Conservation (phyloP, 1,140 invertebrate species). For the Drosophila nigromelanica region DNA sequence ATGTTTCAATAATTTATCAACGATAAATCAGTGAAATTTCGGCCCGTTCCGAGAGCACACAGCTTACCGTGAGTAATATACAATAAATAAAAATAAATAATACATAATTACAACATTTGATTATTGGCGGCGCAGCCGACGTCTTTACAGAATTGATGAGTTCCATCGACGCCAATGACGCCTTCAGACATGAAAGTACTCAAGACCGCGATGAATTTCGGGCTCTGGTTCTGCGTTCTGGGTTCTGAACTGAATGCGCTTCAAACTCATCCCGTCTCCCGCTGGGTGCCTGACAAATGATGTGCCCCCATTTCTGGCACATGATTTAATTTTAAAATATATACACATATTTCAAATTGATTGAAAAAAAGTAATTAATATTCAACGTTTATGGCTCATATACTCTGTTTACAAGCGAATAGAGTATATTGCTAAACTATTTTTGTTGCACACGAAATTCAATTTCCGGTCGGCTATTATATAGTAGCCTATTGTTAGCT, state of each 20-base stretch:
- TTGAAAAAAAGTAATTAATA: slow-evolving; percentile 71
- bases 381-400: neutral
- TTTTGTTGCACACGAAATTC: too few species aligned
- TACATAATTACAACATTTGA: slow-evolving; percentile 77
- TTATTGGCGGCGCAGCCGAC: slow-evolving; percentile 41
- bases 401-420: too few species aligned
- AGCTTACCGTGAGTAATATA: slow-evolving; percentile 52
- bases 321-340: slow-evolving; percentile 26
- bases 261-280: slow-evolving; percentile 7
- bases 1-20: slow-evolving; percentile 79
- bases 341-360: slow-evolving; percentile 56
- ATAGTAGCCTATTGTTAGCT: too few species aligned
- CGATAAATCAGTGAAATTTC: slow-evolving; percentile 70
- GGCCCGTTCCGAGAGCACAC: slow-evolving; percentile 22
- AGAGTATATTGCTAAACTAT: too few species aligned
- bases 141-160: slow-evolving; percentile 31
- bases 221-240: too few species aligned
- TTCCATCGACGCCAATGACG: slow-evolving; percentile 53
- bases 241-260: neutral
- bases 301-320: slow-evolving; percentile 50
- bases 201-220: slow-evolving; percentile 24
- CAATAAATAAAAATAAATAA: slow-evolving; percentile 81
- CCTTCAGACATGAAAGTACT: slow-evolving; percentile 34
- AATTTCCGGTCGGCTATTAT: too few species aligned
- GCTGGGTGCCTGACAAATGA: slow-evolving; percentile 66